Percentiles rank a stretch among this genome's conserved stretches.
These are phyloP conservation scores for Drosophila meridiana DNA, from an alignment of 2,888 invertebrate genomes.

Conservation along the genomic window DNA sequence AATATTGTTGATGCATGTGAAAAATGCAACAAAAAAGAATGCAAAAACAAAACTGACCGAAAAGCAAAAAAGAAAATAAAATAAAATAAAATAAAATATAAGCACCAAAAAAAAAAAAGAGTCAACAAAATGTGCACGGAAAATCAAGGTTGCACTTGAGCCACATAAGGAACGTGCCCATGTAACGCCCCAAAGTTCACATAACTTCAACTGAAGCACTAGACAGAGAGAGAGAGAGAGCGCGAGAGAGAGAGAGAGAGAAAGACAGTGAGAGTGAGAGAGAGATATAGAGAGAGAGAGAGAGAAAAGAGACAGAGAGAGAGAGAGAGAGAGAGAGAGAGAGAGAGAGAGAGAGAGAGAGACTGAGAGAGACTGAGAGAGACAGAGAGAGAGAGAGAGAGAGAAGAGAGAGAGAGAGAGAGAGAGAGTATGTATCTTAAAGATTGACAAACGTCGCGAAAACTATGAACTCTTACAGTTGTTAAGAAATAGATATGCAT, in stretches of 20 bases:
- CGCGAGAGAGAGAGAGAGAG: no score
- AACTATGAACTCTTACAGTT: neutral
- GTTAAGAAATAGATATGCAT: neutral
- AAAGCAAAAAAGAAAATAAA: conserved; percentile 37
- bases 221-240: neutral
- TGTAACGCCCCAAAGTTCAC: conserved; percentile 44
- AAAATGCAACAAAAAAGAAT: conserved; percentile 41
- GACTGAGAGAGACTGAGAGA: no score
- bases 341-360: no score
- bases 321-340: no score
- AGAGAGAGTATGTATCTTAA: no score
- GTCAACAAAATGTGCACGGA: conserved; percentile 58
- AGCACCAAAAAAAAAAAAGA: conserved; percentile 34
- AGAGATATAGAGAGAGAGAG: no score
- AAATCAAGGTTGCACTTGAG: conserved; percentile 75
- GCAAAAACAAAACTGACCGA: conserved; percentile 40
- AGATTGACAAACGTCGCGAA: neutral
- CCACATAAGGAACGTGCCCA: conserved; percentile 69
- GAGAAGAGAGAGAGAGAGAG: no score
- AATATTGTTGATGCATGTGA: conserved; percentile 76
- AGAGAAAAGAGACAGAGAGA: no score
- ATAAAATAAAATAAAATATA: conserved; percentile 37
- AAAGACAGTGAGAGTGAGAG: no score
- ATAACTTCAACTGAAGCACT: conserved; percentile 13
- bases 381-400: no score